Conservation (phyloP, 37 sponge, comb jelly and placozoan species). For the Diacarnus erythraeanus region DNA sequence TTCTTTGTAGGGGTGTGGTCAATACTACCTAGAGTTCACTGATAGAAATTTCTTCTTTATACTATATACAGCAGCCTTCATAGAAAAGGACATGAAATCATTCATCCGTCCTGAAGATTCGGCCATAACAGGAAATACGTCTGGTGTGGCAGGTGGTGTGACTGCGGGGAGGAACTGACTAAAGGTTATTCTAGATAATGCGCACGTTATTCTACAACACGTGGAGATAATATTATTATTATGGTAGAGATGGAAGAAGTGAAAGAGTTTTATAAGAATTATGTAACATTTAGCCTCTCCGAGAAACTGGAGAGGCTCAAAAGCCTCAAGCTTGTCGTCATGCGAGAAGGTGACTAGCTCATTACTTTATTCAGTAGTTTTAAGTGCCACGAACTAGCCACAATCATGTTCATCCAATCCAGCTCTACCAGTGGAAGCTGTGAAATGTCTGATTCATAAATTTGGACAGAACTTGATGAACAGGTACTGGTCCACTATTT, state of each 20-base stretch:
- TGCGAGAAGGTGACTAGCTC: neutral
- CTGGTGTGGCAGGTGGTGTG: no score
- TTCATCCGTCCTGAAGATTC: neutral
- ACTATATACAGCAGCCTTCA: slow-evolving; percentile 36
- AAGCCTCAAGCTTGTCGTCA: neutral
- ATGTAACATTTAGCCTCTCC: neutral
- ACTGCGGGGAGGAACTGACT: no score
- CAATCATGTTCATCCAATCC: neutral
- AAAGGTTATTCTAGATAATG: neutral
- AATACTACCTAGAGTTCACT: no score
- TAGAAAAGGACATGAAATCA: slow-evolving; percentile 28
- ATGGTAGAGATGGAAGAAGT: neutral
- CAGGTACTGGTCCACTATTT: neutral
- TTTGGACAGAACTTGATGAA: neutral
- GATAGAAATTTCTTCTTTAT: slow-evolving; percentile 47
- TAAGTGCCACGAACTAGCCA: no score
- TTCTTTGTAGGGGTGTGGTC: neutral
- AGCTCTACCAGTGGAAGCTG: neutral
- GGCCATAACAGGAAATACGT: neutral
- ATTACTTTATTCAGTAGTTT: neutral
- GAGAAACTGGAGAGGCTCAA: neutral
- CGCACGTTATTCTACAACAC: neutral
- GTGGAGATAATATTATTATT: neutral
- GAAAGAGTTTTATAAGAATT: neutral
- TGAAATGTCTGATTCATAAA: neutral